Base-by-base conservation (phyloP, 2,113 vertebrate species). In the Salminus brasiliensis region DNA sequence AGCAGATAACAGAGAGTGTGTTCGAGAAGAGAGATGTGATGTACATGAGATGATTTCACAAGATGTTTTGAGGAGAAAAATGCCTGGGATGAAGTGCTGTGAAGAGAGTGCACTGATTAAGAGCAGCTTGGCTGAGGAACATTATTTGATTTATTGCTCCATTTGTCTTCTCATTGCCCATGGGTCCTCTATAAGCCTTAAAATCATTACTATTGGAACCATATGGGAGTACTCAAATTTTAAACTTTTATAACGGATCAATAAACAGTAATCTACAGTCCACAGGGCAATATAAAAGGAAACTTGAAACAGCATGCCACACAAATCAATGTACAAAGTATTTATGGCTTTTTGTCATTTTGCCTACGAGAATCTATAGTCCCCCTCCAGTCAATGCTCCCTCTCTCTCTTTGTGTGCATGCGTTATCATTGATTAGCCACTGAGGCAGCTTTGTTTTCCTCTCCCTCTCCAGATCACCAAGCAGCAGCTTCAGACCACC, bases 401-500 rank as follows among this genome's bases (percentile, higher is more conserved):
- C 27, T 12, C 27, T 21, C n/a, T 72, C 30, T 47, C 43, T 49
- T 52, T 71, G 39, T 78, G 27, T 70, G 18, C 39, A 32, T 69
- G 52, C 39, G 23, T 70, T 78, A 34, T 78, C 41, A 72, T 62
- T 10, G 41, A 43, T 49, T 62, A 34, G 49, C 25, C 36, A 69
- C 47, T 74, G 69, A 74, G 7, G 32, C 25, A 43, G 41, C 65
- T 72, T 53, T 70, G 25, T 55, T 68, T 49, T 76, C 80, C 73
- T 23, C 3, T 89, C 90, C 47, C 68, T 92, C 82, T 74, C 53
- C 92, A 99, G 98, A 99, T 99, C 91, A 96, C 94, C 84, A 98
- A 99, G 87, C 97, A 98, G 91, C 97, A 99, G 89, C 93, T 99
- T 39, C 96, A 98, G 91, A 97, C 97, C 65, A 96, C 97, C 81